Conservation (phyloP, 2,113 vertebrate genomes). For the Bubo blakistoni region DNA sequence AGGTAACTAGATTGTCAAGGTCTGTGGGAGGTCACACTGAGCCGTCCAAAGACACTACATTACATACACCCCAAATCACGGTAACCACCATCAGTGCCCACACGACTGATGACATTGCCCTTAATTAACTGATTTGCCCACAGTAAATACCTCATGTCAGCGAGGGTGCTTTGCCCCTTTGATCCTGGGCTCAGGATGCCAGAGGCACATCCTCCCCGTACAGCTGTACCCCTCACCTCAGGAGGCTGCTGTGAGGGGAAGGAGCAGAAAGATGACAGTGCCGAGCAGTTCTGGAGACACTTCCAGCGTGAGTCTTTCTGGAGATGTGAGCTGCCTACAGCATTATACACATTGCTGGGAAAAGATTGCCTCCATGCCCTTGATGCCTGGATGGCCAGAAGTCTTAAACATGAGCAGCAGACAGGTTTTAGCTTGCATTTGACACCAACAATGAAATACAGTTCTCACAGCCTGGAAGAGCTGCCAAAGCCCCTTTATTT, state of each 20-base stretch:
- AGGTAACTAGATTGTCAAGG: not conserved
- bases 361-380: not conserved
- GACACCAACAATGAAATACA: not conserved
- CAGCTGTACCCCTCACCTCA: accelerated
- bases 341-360: not conserved
- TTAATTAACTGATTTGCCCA: not conserved
- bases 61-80: accelerated
- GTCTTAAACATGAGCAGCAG: not conserved
- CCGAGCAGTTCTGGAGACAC: not conserved
- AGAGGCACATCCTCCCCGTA: not conserved
- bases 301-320: not conserved
- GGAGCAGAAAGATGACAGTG: not conserved
- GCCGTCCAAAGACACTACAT: not conserved
- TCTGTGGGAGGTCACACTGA: not conserved
- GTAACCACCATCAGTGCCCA: not conserved
- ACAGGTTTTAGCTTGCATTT: not conserved
- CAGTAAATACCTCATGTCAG: not conserved
- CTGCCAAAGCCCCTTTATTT: not conserved
- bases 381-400: not conserved
- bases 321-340: not conserved
- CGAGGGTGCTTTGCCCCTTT: not conserved
- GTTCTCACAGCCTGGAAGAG: not conserved
- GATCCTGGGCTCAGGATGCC: accelerated
- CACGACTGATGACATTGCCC: accelerated
- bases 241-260: not conserved